These are phyloP conservation scores for Tanaodytes sp. DNA, from an alignment of 2,888 invertebrate genomes.

Conservation along the genomic window DNA sequence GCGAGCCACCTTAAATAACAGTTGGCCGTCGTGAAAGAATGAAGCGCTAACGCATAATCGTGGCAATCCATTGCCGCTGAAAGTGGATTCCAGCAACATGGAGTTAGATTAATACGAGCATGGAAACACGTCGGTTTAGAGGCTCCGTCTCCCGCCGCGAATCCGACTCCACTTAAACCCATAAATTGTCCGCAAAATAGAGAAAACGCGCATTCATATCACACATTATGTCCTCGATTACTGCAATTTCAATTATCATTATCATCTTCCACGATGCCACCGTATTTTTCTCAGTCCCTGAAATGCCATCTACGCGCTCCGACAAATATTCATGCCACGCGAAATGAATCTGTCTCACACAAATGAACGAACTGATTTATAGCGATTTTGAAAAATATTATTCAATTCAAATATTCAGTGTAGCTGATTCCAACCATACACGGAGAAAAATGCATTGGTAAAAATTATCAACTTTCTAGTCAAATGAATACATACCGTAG, in stretches of 20 bases:
- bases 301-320: too few relatives aligned
- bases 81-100: slow-evolving; percentile 54
- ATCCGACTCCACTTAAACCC: slow-evolving; percentile 33
- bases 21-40: slow-evolving; percentile 54
- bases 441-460: too few relatives aligned
- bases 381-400: too few relatives aligned
- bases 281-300: background rate
- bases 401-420: too few relatives aligned
- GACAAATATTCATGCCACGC: too few relatives aligned
- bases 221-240: slow-evolving; percentile 41
- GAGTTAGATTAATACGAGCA: slow-evolving; percentile 55
- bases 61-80: slow-evolving; percentile 56
- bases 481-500: too few relatives aligned
- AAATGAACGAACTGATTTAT: too few relatives aligned
- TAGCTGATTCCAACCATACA: too few relatives aligned
- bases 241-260: slow-evolving; percentile 49
- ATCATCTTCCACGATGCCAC: slow-evolving; percentile 9
- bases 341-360: too few relatives aligned
- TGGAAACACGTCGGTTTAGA: slow-evolving; percentile 52
- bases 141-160: slow-evolving; percentile 49
- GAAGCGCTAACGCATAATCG: slow-evolving; percentile 59
- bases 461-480: too few relatives aligned
- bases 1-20: slow-evolving; percentile 64
- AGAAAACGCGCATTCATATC: slow-evolving; percentile 35
- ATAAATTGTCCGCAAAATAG: slow-evolving; percentile 43